These are phyloP conservation scores for Spongilla lacustris DNA, from an alignment of 37 sponge, comb jelly and placozoan species.

Conservation along the genomic window DNA sequence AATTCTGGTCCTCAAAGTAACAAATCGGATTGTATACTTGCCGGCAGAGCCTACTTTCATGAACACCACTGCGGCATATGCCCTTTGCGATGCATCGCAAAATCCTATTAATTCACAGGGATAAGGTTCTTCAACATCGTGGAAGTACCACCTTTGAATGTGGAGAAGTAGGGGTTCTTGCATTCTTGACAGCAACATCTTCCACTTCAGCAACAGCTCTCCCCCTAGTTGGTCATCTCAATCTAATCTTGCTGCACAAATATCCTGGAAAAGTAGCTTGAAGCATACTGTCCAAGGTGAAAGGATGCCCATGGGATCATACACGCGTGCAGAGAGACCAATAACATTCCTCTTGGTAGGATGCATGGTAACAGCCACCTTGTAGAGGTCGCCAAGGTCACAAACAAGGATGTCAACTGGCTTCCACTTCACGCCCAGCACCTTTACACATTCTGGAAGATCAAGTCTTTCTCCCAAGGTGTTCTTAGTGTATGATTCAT, in stretches of 20 bases:
- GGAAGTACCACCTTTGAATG: background rate
- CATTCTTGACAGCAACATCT: background rate
- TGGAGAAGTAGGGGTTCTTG: background rate
- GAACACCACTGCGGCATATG: conserved; percentile 27
- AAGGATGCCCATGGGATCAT: conserved; percentile 20
- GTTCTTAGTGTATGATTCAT: no score
- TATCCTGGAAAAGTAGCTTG: conserved; percentile 16
- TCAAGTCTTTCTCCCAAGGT: no score
- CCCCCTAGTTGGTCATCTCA: conserved; percentile 5
- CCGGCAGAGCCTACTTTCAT: background rate
- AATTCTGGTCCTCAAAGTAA: conserved; percentile 21
- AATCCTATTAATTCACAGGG: background rate
- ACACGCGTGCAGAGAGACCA: background rate
- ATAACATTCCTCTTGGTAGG: no score
- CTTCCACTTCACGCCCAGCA: no score
- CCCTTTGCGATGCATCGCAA: background rate
- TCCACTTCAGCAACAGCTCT: background rate
- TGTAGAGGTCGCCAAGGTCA: no score
- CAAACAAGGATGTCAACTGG: no score
- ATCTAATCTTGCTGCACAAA: background rate
- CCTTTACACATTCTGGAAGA: no score
- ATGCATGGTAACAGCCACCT: no score
- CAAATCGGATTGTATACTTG: background rate
- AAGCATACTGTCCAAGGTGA: conserved; percentile 11
- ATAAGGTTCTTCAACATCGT: background rate